Percentiles rank a stretch among this genome's conserved stretches.
These are phyloP conservation scores for Tribolium castaneum DNA, from an alignment of 1,140 invertebrate genomes.

Conservation along the genomic window DNA sequence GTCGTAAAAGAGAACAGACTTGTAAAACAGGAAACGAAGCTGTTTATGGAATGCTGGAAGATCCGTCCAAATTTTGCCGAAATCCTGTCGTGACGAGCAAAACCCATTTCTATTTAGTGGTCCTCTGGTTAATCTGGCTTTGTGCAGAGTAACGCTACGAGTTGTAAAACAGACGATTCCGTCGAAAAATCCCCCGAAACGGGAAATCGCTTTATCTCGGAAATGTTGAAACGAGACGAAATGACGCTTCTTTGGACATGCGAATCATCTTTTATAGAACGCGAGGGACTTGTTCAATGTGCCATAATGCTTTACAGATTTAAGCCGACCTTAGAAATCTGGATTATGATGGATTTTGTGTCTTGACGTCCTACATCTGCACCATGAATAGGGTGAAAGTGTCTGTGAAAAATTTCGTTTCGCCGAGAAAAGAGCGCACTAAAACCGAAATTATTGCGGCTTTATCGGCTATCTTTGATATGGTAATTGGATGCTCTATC, in stretches of 20 bases:
- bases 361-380: slow-evolving; percentile 27
- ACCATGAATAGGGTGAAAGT: slow-evolving; percentile 13
- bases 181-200: slow-evolving; percentile 14
- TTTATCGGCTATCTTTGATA: neutral
- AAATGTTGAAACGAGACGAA: slow-evolving; percentile 24
- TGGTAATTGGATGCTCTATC: neutral
- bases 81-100: slow-evolving; percentile 6
- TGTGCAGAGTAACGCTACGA: slow-evolving; percentile 4
- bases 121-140: slow-evolving; percentile 23
- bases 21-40: neutral
- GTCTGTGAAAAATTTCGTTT: slow-evolving; percentile 25
- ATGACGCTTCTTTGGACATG: slow-evolving; percentile 38
- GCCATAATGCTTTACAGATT: slow-evolving; percentile 44
- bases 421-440: neutral
- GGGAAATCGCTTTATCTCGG: slow-evolving; percentile 14
- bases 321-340: slow-evolving; percentile 43
- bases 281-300: slow-evolving; percentile 44
- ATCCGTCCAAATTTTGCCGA: neutral
- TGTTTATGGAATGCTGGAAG: too few relatives aligned
- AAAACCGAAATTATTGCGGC: neutral
- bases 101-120: slow-evolving; percentile 30
- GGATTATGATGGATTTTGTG: slow-evolving; percentile 43
- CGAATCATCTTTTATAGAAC: slow-evolving; percentile 42
- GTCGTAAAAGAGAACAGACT: neutral
- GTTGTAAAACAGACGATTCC: slow-evolving; percentile 6